These are phyloP conservation scores for Saguinus midas DNA, from an alignment of 2,113 vertebrate genomes.

Conservation along the genomic window DNA sequence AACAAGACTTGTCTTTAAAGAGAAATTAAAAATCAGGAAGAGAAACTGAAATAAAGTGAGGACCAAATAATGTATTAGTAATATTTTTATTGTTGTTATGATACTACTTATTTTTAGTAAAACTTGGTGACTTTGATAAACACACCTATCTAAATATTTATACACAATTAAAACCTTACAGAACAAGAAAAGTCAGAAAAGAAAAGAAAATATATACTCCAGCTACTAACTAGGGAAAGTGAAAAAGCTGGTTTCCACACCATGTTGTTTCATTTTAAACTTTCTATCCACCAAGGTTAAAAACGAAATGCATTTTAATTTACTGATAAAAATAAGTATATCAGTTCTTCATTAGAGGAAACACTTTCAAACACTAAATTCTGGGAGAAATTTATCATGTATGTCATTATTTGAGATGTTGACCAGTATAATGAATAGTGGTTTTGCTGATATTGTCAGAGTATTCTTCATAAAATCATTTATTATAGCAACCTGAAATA, in stretches of 20 bases:
- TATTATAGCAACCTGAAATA: neutral
- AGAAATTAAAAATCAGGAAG: neutral
- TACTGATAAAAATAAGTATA: slow-evolving; percentile 6
- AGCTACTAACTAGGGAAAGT: neutral
- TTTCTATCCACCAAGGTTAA: neutral
- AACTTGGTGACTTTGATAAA: neutral
- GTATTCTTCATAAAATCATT: slow-evolving; percentile 8
- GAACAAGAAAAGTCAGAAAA: neutral
- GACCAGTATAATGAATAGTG: slow-evolving; percentile 14
- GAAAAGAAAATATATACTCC: neutral
- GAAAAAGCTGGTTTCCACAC: neutral
- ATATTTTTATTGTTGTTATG: neutral
- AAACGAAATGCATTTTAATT: slow-evolving; percentile 38
- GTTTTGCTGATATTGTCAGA: neutral
- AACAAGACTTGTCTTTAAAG: no score
- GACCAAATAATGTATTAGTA: neutral
- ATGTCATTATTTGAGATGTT: slow-evolving; percentile 25
- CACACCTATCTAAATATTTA: neutral
- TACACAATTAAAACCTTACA: neutral
- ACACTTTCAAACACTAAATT: slow-evolving; percentile 17
- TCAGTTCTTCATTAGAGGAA: slow-evolving; percentile 35
- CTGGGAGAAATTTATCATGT: slow-evolving; percentile 44
- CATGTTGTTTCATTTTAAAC: slow-evolving; percentile 45
- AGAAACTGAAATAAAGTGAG: neutral
- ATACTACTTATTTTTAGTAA: neutral